Base-by-base conservation (phyloP, 2,888 invertebrate genomes). In the Celastrina argiolus region DNA sequence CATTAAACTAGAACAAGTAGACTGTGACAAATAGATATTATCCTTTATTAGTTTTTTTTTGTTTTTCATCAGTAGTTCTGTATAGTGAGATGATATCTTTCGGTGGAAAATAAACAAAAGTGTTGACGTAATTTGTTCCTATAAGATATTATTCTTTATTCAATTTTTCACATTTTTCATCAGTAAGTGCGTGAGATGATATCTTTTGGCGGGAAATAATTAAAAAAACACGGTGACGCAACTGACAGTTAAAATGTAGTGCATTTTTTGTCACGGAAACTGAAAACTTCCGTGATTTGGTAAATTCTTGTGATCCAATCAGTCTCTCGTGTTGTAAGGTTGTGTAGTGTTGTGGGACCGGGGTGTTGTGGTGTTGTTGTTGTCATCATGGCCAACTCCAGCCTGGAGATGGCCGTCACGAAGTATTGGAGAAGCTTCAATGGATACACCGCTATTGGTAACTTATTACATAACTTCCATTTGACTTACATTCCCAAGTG, bases 371-470 rank as follows among this genome's bases (percentile, higher is more conserved):
- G 41, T 18, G 10, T 8, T 8, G 45, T 51, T 51, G 51, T 2
- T 10, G 51, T 12, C 8, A 51, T 51, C 51, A 51, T 34, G 45
- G 6, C 64, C 34, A 56, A 36, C 34, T 56, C 51, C 22, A 22
- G 34, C 12, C 51, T 88, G 16, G 86, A 84, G 64, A 72, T 81
- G 41, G 74, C 77, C 1, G 67, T 88, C 6, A 81, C 81, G 41
- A 86, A 83, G 69, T 75, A 78, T 14, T 78, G 80, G 73, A 79
- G 81, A 71, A 82, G 78, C 69, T 74, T 83, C 74, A 76, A 85
- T 31, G 89, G 89, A 71, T 89, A 89, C 56, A 78, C 76, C 0
- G 78, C 83, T 22, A 75, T 89, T 67, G 88, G 89, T 89, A 81
- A 78, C 71, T 36, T 51, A 6, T 22, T 22, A 12, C 39, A 7